Evolutionary conservation across 2,888 invertebrate genomes (phyloP), one percentile per base, ranked within the genome.

Genomic region (Ectemnius lituratus): DNA sequence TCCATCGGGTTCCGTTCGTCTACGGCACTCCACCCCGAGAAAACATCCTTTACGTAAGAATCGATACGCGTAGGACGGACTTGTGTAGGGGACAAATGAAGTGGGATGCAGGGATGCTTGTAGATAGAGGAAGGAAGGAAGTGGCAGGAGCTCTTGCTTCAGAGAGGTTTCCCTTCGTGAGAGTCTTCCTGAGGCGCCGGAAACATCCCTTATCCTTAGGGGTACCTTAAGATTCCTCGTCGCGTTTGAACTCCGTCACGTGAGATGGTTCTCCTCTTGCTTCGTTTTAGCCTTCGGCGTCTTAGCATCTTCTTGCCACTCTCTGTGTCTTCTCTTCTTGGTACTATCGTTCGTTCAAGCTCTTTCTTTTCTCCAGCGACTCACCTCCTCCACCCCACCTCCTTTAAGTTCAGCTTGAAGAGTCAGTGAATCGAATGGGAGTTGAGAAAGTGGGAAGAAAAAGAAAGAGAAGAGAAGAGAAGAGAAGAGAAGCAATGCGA

Each of bases 31-130:
- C 67, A 75, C 70, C 83, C 75, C 81, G 74, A 77, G 75, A 81
- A 83, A 83, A 83, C 83, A 81, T 83, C 79, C 76, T 76, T 81
- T 83, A 83, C 77, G 78, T 83, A 83, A 83, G 81, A 83, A 83
- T 83, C 83, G 83, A 83, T 83, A 83, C 81, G 83, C 73, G 73
- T 66, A 67, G 67, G 70, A 76, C 69, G 63, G 73, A 67, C 59
- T 78, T 71, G 70, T 68, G 74, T 73, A 65, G 73, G 69, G 75
- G 71, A 70, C 57, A 68, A 76, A 78, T 57, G 73, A 73, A 76
- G 62, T 37, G 67, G 67, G 65, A 49, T 71, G 67, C 72, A 67
- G 58, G 47, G 67, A 67, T 59, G 46, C 47, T 27, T 27, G 47
- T n/a, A 62, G 49, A 23, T 58, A 28, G 56, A 27, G 18, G 23